phyloP scores from a whole-genome alignment of 2,888 invertebrate genomes.

The Acanthacorydalis orientalis region DNA sequence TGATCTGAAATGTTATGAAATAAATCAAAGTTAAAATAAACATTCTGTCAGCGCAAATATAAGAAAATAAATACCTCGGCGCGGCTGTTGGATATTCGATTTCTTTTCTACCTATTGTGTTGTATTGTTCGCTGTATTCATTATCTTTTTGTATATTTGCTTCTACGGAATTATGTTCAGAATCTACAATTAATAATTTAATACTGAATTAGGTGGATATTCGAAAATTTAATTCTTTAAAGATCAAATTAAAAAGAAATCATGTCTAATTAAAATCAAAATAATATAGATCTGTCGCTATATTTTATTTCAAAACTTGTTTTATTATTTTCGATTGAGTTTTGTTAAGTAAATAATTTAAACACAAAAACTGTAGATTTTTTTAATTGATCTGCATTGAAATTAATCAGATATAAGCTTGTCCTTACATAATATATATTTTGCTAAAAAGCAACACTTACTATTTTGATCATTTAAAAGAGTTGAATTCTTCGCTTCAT shows the following conservation, averaged over 20 bases:
- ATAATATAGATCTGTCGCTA: too few relatives aligned
- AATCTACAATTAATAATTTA: conserved; percentile 14
- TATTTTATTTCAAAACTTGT: too few relatives aligned
- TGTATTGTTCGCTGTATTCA: conserved; percentile 39
- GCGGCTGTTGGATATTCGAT: conserved; percentile 9
- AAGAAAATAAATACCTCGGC: conserved; percentile 13
- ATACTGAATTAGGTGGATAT: neutral
- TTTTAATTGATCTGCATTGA: too few relatives aligned
- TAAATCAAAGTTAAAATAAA: neutral
- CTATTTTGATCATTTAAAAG: neutral
- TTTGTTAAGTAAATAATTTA: too few relatives aligned
- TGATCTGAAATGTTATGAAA: neutral
- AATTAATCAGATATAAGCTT: too few relatives aligned
- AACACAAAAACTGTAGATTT: too few relatives aligned
- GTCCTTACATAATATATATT: too few relatives aligned
- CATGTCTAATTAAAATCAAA: too few relatives aligned
- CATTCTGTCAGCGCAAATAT: too few relatives aligned
- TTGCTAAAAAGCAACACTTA: too few relatives aligned
- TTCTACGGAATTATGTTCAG: conserved; percentile 20
- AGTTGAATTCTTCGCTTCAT: neutral
- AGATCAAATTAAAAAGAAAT: too few relatives aligned
- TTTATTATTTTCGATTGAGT: too few relatives aligned
- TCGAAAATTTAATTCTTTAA: neutral
- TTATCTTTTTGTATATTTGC: conserved; percentile 36
- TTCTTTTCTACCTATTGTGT: conserved; percentile 20